Base-by-base conservation (phyloP, 2,113 vertebrate species). In the Sapajus apella region DNA sequence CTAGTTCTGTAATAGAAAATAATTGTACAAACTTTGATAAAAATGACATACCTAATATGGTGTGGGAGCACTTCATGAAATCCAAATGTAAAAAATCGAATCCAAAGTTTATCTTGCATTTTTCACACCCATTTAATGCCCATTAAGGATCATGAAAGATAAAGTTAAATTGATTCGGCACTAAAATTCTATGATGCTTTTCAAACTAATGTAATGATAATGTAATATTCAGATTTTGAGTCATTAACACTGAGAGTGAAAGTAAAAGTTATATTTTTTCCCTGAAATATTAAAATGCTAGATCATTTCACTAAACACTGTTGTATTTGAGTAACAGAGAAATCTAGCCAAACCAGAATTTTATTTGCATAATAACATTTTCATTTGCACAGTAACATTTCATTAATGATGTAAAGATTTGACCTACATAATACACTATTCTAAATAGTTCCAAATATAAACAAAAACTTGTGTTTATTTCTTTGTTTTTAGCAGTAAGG, bases 171-270 rank as follows among this genome's bases (percentile, higher is more conserved):
- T 87, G 73, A 93, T 97, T 96, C 58, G 5, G 0, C 47, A 95
- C 50, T 97, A 95, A 98, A 98, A 95, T 97, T 97, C 95, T 98
- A 93, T 94, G 82, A 95, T 92, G 79, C 95, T 96, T 97, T 95
- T 72, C 47, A 92, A 97, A 97, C 82, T 96, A 92, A 96, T 79
- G 11, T 84, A 97, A 95, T 61, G 61, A 37, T 79, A 92, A 68
- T 64, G 79, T 84, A 95, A 86, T 97, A 66, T 96, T 94, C 97
- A 96, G 56, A 98, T 97, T 98, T 98, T 4, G 81, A 73, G 27
- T 95, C 76, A 73, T 98, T 98, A 95, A 80, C 18, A 80, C 0
- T 1, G n/a, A 1, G 72, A 96, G 83, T 94, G 87, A 96, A 92
- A 97, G 43, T 83, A 9, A 8, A 90, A 92, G 3, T 70, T 94